Evolutionary conservation across 2,888 invertebrate genomes (phyloP), one percentile per base, ranked within the genome.

Genomic region (Agriopis leucophaearia): DNA sequence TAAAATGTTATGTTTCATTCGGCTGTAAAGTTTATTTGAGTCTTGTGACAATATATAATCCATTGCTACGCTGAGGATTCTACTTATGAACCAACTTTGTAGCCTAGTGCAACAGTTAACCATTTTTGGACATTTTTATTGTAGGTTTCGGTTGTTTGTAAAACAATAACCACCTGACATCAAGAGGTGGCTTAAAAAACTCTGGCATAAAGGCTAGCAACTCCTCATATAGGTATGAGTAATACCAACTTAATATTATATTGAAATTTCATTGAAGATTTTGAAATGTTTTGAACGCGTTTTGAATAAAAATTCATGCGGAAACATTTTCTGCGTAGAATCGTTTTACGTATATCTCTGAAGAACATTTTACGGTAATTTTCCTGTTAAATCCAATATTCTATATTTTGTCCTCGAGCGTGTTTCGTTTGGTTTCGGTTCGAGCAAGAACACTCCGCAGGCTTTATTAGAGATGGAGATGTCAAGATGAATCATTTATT

Each of bases 401-500:
- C 10, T 13, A 44, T 44, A 16, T 50, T 56, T 15, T 50, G 27
- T 55, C 47, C 27, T 48, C 27, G 18, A 18, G 44, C 44, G n/a
- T 42, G 38, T 55, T 48, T 38, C 40, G 38, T 47, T 40, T 42
- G 47, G 56, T 42, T 64, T 64, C 13, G 40, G 38, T 50, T 62
- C n/a, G 13, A 15, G 54, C 6, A 15, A 15, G 47, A 58, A 52
- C 36, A 47, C 35, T 45, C 52, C 36, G 13, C 27, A 51, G 50
- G 16, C 38, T 50, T 64, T 56, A 47, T 48, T 63, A 55, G 38
- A n/a, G 27, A 47, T 18, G 36, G 36, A 42, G 52, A 56, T 63
- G 56, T 64, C 56, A 44, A 38, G 62, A 42, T 56, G 63, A 50
- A 64, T 64, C 56, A 64, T 64, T 64, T 64, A 56, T 64, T 56